Conservation (phyloP, 1,140 invertebrate species). For the Drosophila persimilis region DNA sequence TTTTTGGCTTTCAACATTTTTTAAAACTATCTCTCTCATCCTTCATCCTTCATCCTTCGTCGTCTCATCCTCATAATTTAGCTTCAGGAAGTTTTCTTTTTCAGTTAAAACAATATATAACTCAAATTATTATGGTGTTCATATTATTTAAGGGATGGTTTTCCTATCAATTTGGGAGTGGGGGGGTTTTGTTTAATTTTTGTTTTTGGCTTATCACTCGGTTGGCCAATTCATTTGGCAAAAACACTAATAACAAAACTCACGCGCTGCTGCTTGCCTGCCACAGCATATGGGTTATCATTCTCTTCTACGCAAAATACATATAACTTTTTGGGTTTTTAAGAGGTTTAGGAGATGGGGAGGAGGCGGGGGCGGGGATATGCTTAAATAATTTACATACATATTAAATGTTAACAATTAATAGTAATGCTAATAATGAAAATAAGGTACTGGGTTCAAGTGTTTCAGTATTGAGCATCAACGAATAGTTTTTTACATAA, state of each 20-base stretch:
- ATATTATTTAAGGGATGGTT: slow-evolving; percentile 36
- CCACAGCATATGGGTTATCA: background rate
- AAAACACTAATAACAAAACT: slow-evolving; percentile 67
- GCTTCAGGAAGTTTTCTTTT: slow-evolving; percentile 43
- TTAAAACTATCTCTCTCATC: slow-evolving; percentile 58
- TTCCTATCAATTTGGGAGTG: slow-evolving; percentile 36
- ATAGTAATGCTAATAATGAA: slow-evolving; percentile 81
- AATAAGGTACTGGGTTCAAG: slow-evolving; percentile 83
- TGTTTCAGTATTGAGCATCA: slow-evolving; percentile 72
- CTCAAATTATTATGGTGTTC: slow-evolving; percentile 42
- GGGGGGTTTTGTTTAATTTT: slow-evolving; percentile 23
- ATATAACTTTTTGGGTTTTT: slow-evolving; percentile 63
- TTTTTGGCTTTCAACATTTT: slow-evolving; percentile 74
- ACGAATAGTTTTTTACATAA: slow-evolving; percentile 70
- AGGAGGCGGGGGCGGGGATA: slow-evolving; percentile 1
- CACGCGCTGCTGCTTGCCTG: slow-evolving; percentile 41
- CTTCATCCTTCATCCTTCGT: slow-evolving; percentile 1
- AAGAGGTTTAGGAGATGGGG: background rate
- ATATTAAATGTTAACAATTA: slow-evolving; percentile 79
- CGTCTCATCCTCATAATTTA: slow-evolving; percentile 24
- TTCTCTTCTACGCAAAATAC: slow-evolving; percentile 66
- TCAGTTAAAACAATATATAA: slow-evolving; percentile 65
- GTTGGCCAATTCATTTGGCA: slow-evolving; percentile 57
- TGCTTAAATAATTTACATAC: slow-evolving; percentile 81
- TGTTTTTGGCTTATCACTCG: slow-evolving; percentile 71